A percentile compares a stretch with the other conserved stretches of the same genome.
These are phyloP conservation scores for Callinectes sapidus DNA, from an alignment of 2,888 invertebrate genomes.

Conservation along the genomic window DNA sequence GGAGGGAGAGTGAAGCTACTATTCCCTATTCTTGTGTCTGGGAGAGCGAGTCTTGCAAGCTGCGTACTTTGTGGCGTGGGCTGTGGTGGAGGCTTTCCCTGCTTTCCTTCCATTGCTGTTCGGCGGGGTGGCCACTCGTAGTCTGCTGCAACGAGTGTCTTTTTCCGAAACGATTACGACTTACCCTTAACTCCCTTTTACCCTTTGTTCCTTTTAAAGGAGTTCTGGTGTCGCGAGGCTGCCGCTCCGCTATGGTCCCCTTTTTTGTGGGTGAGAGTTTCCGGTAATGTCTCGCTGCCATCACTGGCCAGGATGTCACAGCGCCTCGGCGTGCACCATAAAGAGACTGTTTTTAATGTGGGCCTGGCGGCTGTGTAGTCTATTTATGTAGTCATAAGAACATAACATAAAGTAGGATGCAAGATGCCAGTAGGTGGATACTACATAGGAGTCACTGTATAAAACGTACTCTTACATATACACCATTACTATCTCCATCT, in stretches of 20 bases:
- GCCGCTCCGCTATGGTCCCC: neutral
- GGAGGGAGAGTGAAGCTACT: neutral
- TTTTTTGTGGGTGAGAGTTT: neutral
- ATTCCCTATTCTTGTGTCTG: neutral
- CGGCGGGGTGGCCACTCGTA: neutral
- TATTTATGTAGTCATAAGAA: no score
- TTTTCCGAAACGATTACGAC: neutral
- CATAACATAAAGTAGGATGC: no score
- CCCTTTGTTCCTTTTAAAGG: constrained; percentile 26
- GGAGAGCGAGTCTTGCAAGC: neutral
- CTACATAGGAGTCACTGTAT: no score
- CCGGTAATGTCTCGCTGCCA: neutral
- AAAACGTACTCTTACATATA: no score
- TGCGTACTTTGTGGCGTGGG: neutral
- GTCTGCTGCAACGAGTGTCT: neutral
- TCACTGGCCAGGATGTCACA: neutral
- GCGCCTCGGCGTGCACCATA: constrained; percentile 1
- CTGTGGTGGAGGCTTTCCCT: neutral
- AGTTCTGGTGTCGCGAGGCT: neutral
- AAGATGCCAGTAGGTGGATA: no score
- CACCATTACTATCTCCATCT: no score
- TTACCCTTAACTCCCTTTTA: neutral
- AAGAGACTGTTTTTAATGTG: neutral
- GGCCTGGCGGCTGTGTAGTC: neutral
- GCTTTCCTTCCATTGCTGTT: neutral